These are phyloP conservation scores for Amblyjoppa proteus DNA, from an alignment of 2,888 invertebrate genomes.

Conservation along the genomic window DNA sequence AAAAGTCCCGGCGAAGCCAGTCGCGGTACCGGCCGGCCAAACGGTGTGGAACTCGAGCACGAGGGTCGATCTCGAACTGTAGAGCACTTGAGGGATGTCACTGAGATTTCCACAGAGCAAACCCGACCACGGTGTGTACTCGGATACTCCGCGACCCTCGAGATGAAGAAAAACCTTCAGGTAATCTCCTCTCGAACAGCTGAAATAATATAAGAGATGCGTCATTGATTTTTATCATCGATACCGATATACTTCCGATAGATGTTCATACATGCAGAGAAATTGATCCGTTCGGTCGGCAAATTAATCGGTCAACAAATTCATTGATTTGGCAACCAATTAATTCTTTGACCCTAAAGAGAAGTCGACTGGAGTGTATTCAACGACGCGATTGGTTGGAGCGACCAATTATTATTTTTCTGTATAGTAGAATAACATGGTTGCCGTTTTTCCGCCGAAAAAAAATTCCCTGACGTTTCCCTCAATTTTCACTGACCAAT, in stretches of 20 bases:
- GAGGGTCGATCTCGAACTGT: conserved; percentile 91
- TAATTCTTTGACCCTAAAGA: too few relatives aligned
- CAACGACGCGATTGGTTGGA: too few relatives aligned
- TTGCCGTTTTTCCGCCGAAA: too few relatives aligned
- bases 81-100: conserved; percentile 90
- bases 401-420: too few relatives aligned
- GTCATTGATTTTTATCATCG: neutral
- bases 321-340: too few relatives aligned
- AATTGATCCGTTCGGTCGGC: too few relatives aligned
- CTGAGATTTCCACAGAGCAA: conserved; percentile 90
- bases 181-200: conserved; percentile 91
- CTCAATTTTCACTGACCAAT: too few relatives aligned
- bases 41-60: conserved; percentile 91
- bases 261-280: neutral
- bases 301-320: too few relatives aligned
- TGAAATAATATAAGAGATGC: conserved; percentile 85
- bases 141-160: conserved; percentile 90
- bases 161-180: conserved; percentile 92
- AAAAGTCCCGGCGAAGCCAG: conserved; percentile 92
- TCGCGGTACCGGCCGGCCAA: conserved; percentile 86
- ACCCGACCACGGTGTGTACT: conserved; percentile 91
- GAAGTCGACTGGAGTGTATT: too few relatives aligned
- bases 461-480: too few relatives aligned
- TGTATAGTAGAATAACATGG: neutral
- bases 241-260: neutral